Evolutionary conservation across 2,888 invertebrate species (phyloP).

Genomic region (Lasius fuliginosus): DNA sequence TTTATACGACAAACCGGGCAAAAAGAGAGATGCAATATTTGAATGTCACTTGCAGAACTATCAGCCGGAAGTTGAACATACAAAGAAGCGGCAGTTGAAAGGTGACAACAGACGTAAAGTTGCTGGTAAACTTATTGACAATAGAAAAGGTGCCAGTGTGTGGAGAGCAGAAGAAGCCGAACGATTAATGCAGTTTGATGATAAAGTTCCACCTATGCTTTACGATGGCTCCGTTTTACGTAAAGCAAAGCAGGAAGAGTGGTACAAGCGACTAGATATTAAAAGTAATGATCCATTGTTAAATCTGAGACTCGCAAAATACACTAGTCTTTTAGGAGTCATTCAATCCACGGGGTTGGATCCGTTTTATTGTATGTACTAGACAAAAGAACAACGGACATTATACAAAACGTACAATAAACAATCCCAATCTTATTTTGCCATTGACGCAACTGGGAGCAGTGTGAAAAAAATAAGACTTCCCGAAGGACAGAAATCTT

Average conservation of each 20-base stretch:
- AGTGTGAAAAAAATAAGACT: constrained; percentile 11
- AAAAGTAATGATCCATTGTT: not conserved
- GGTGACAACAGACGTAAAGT: not conserved
- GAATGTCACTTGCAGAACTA: not conserved
- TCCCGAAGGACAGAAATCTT: constrained; percentile 5
- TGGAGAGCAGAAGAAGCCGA: not conserved
- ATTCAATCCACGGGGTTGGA: not conserved
- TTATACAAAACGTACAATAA: not conserved
- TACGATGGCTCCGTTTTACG: not conserved
- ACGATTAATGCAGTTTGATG: not conserved
- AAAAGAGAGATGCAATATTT: not conserved
- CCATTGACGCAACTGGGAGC: constrained; percentile 18
- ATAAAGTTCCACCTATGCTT: not conserved
- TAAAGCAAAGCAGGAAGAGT: not conserved
- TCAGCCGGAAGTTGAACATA: not conserved
- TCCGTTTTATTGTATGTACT: not conserved
- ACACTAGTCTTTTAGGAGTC: not conserved
- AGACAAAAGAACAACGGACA: not conserved
- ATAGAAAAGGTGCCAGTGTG: not conserved
- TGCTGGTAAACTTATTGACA: not conserved
- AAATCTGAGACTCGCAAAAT: not conserved
- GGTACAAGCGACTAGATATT: not conserved
- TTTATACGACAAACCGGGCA: not conserved
- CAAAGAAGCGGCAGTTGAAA: not conserved
- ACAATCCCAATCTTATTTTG: not conserved